A percentile compares a stretch with the other conserved stretches of the same genome.
These are phyloP conservation scores for Lycaena phlaeas DNA, from an alignment of 2,888 invertebrate species.

Conservation along the genomic window DNA sequence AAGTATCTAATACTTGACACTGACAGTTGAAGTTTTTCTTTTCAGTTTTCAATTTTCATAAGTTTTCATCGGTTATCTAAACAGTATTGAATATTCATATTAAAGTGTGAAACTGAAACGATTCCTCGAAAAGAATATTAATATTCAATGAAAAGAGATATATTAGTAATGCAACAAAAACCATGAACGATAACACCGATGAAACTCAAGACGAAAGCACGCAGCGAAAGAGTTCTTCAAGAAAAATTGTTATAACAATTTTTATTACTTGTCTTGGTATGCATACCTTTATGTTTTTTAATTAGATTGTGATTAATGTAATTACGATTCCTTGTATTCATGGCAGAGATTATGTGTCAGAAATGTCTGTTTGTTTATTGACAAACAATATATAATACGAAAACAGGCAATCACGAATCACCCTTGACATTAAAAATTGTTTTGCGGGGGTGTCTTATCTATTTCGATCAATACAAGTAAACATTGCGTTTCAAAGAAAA, in stretches of 20 bases:
- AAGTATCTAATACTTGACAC: too few species aligned
- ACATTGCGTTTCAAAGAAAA: too few species aligned
- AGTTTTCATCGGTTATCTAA: too few species aligned
- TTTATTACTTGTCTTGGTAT: conserved; percentile 2
- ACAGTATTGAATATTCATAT: too few species aligned
- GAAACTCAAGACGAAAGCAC: neutral
- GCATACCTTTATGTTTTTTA: neutral
- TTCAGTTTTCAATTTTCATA: too few species aligned
- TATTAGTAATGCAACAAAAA: too few species aligned
- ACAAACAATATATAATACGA: neutral
- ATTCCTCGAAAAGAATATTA: too few species aligned
- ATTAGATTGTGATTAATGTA: neutral
- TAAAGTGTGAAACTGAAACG: too few species aligned
- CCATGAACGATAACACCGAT: conserved; percentile 2
- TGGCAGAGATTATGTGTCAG: neutral
- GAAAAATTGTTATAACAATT: neutral
- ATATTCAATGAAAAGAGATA: too few species aligned
- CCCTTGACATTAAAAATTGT: neutral
- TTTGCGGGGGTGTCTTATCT: too few species aligned
- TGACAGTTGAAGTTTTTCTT: too few species aligned
- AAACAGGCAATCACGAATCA: neutral
- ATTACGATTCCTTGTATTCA: neutral
- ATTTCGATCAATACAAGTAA: too few species aligned
- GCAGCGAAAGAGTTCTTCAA: neutral
- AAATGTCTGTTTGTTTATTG: neutral